These are phyloP conservation scores for Acromyrmex echinatior DNA, from an alignment of 1,140 invertebrate genomes.

Conservation along the genomic window DNA sequence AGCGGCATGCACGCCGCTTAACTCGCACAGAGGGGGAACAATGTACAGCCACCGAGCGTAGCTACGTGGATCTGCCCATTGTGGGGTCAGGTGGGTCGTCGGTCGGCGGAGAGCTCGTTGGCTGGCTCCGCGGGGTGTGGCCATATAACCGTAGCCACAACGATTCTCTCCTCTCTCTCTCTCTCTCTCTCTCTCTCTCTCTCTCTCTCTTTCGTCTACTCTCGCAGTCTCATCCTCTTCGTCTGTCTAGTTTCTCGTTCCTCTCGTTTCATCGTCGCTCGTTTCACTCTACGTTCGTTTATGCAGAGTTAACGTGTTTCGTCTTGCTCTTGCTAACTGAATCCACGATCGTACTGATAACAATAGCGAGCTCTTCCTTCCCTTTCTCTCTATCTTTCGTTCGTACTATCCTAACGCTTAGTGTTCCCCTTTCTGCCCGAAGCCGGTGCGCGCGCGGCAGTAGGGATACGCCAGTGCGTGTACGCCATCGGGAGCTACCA, in stretches of 20 bases:
- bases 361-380: constrained; percentile 66
- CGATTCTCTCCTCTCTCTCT: constrained; percentile 53
- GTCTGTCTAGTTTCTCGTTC: constrained; percentile 32
- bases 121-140: constrained; percentile 79
- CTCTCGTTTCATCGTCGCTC: constrained; percentile 40
- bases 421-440: constrained; percentile 53
- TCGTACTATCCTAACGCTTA: constrained; percentile 27
- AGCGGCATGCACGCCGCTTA: constrained; percentile 45
- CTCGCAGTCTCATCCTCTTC: constrained; percentile 10
- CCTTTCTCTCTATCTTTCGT: constrained; percentile 39
- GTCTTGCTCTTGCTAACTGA: constrained; percentile 23
- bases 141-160: constrained; percentile 77
- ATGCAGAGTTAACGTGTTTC: neutral
- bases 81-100: constrained; percentile 77
- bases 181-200: too few species aligned
- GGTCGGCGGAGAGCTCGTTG: constrained; percentile 75
- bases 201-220: constrained; percentile 52
- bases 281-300: constrained; percentile 1
- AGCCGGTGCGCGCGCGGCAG: constrained; percentile 54
- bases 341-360: constrained; percentile 61
- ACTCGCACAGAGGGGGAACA: constrained; percentile 67
- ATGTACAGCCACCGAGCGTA: constrained; percentile 55
- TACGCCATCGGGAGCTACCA: constrained; percentile 77
- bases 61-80: constrained; percentile 74
- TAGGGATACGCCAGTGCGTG: constrained; percentile 71